A percentile compares a stretch with the other conserved stretches of the same genome.
Evolutionary conservation across 2,797 vertebrate species (phyloP).

Genomic region (Carcharodon carcharias): DNA sequence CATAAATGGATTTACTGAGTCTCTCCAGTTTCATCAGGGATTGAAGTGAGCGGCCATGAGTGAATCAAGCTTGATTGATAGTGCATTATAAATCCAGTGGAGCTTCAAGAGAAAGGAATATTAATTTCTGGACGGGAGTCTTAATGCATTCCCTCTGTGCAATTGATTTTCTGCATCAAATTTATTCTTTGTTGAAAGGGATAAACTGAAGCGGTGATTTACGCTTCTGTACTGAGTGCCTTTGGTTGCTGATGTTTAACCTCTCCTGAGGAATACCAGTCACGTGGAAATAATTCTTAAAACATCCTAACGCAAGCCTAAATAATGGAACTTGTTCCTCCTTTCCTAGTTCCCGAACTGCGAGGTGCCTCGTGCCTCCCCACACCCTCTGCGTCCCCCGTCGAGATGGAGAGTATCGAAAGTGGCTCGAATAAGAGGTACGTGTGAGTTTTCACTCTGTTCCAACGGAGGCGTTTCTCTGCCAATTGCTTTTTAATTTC

Average conservation of each 20-base stretch:
- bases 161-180: background rate
- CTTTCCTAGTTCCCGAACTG: background rate
- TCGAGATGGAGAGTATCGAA: conserved; percentile 88
- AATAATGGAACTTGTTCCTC: background rate
- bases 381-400: conserved; percentile 43
- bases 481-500: background rate
- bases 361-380: conserved; percentile 19
- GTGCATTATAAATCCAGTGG: background rate
- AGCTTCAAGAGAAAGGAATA: background rate
- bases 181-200: background rate
- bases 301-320: no score
- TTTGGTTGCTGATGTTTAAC: background rate
- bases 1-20: background rate
- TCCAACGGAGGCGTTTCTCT: no score
- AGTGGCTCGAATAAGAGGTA: conserved; percentile 93
- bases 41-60: background rate
- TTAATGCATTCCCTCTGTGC: background rate
- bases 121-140: background rate
- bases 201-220: background rate
- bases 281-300: background rate
- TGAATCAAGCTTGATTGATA: background rate
- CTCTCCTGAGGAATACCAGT: background rate
- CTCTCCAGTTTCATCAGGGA: background rate
- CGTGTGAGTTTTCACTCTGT: conserved; percentile 46
- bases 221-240: no score